Evolutionary conservation across 2,113 vertebrate species (phyloP).

Genomic region (Suricata suricatta): DNA sequence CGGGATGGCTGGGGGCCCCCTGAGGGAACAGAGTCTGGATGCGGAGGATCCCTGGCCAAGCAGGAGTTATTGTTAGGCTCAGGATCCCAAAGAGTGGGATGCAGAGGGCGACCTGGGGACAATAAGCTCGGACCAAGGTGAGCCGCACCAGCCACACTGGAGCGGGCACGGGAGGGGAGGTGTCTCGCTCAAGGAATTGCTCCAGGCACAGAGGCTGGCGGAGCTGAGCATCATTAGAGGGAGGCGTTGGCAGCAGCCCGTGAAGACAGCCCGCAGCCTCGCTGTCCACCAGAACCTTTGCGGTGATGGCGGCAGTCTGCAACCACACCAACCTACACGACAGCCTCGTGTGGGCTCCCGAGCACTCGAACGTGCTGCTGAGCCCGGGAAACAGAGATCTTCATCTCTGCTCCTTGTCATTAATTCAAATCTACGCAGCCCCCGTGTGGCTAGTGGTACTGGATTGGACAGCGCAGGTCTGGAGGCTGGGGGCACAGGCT

Average conservation of each 20-base stretch:
- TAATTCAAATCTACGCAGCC: not conserved
- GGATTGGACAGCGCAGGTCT: not conserved
- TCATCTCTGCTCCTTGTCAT: not conserved
- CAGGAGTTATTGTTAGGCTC: not conserved
- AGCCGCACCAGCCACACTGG: not conserved
- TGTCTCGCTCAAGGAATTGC: accelerated
- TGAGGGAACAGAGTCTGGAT: not conserved
- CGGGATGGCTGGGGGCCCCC: not conserved
- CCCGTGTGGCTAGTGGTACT: not conserved
- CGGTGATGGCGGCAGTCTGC: accelerated
- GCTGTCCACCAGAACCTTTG: accelerated
- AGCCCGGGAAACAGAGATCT: not conserved
- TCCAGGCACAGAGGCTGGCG: not conserved
- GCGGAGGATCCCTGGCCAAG: not conserved
- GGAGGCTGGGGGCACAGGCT: not conserved
- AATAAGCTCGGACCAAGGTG: not conserved
- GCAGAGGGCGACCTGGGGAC: not conserved
- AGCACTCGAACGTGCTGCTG: not conserved
- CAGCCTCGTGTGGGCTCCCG: not conserved
- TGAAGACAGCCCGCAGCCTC: not conserved
- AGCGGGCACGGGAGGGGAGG: too few relatives aligned
- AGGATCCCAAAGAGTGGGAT: not conserved
- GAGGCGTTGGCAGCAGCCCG: too few relatives aligned
- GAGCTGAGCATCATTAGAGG: accelerated
- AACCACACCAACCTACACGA: not conserved